These are phyloP conservation scores for Episyrphus balteatus DNA, from an alignment of 1,140 invertebrate genomes.

Conservation along the genomic window DNA sequence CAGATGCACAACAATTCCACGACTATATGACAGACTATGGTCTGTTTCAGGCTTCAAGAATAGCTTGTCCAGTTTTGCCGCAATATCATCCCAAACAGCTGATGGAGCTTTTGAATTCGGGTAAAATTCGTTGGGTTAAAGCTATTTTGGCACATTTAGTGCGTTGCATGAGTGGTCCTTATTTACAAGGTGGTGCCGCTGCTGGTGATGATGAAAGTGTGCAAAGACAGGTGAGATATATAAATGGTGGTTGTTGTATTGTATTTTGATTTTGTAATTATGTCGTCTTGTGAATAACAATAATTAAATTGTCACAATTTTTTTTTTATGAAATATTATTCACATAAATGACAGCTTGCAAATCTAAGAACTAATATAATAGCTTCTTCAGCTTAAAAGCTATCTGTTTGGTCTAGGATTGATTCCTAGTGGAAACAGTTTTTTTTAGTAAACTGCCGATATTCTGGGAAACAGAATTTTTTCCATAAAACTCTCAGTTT, in stretches of 20 bases:
- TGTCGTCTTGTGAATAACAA: neutral
- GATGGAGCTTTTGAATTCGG: conserved; percentile 97
- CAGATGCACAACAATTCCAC: conserved; percentile 17
- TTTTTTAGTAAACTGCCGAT: no score
- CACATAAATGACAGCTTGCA: no score
- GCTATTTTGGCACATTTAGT: conserved; percentile 95
- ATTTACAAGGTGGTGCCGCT: conserved; percentile 4
- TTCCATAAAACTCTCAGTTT: no score
- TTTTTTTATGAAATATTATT: no score
- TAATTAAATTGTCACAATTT: no score
- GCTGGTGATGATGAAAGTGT: conserved; percentile 45
- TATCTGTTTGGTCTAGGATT: no score
- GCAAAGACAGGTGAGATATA: conserved; percentile 31
- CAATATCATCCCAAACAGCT: conserved; percentile 99
- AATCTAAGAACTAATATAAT: no score
- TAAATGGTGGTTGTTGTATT: neutral
- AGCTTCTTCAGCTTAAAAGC: no score
- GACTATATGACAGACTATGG: conserved; percentile 89
- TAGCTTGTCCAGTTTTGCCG: conserved; percentile 93
- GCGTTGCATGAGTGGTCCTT: conserved; percentile 48
- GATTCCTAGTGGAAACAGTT: no score
- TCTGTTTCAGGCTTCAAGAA: conserved; percentile 90
- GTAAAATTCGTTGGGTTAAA: conserved; percentile 95
- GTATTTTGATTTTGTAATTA: neutral
- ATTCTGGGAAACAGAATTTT: no score